Evolutionary conservation across 2,888 invertebrate genomes (phyloP).

Genomic region (Thera britannica): DNA sequence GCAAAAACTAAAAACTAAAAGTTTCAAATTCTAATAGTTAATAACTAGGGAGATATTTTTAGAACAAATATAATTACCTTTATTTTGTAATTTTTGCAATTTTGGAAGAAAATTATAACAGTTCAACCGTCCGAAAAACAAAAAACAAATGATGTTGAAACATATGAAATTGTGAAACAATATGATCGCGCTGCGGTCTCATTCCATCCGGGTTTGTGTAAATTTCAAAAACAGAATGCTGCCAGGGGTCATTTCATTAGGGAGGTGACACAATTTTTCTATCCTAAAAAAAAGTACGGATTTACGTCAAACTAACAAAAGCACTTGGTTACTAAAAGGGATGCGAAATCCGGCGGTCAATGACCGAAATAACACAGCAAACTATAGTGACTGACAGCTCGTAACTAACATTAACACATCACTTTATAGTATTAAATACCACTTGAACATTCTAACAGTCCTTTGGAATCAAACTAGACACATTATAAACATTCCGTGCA

Average conservation of each 20-base stretch:
- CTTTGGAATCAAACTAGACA: slow-evolving; percentile 61
- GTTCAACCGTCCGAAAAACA: slow-evolving; percentile 84
- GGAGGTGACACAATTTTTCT: slow-evolving; percentile 73
- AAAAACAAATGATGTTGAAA: slow-evolving; percentile 85
- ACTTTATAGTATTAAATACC: slow-evolving; percentile 67
- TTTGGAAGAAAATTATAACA: slow-evolving; percentile 83
- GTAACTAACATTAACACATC: slow-evolving; percentile 72
- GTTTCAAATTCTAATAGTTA: slow-evolving; percentile 22
- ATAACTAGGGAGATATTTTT: slow-evolving; percentile 22
- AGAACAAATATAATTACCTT: slow-evolving; percentile 77
- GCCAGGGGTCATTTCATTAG: slow-evolving; percentile 78
- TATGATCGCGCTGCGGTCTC: slow-evolving; percentile 83
- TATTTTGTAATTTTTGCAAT: slow-evolving; percentile 84
- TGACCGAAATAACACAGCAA: slow-evolving; percentile 84
- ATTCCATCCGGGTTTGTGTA: slow-evolving; percentile 80
- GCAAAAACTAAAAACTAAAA: slow-evolving; percentile 29
- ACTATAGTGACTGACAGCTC: slow-evolving; percentile 74
- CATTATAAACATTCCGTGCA: slow-evolving; percentile 81
- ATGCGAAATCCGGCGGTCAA: slow-evolving; percentile 83
- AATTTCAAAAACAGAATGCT: slow-evolving; percentile 82
- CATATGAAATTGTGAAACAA: slow-evolving; percentile 84
- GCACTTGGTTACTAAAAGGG: slow-evolving; percentile 68
- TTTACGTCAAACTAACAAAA: slow-evolving; percentile 64
- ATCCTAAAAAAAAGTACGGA: slow-evolving; percentile 72
- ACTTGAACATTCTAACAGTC: slow-evolving; percentile 75